Base-by-base conservation (phyloP, 2,113 vertebrate species). In the Saimiri boliviensis region DNA sequence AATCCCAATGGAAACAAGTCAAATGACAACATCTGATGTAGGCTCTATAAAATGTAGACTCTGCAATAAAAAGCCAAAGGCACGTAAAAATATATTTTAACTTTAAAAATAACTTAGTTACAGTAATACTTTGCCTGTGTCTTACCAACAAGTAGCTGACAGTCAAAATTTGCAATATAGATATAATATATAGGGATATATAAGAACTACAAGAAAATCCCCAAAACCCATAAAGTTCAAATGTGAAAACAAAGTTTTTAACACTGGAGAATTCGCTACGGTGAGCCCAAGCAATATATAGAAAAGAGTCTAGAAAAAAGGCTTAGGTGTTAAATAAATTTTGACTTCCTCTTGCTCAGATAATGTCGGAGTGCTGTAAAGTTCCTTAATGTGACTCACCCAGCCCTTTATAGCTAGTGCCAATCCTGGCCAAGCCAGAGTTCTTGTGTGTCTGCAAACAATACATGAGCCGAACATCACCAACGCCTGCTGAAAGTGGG, bases 41-140 rank as follows among this genome's bases (percentile, higher is more conserved):
- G 97, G 97, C 97, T 42, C 97, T 98, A 98, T 96, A 98, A 98
- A 98, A 98, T 98, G 98, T 97, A 98, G 98, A 98, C 96, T 98
- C 96, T 98, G 98, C 98, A 98, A 96, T 98, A 98, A 98, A 98
- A 98, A 98, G 98, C 96, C 98, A 98, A 98, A 98, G 98, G 98
- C 98, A 98, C 98, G 98, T 97, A 98, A 99, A 99, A 99, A 98
- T 98, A 98, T 98, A 98, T 98, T 98, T 98, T 86, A 98, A 98
- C 98, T 98, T 98, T 98, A 98, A 98, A 98, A 99, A 99, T 99
- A 99, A 99, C 98, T 99, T 99, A 99, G 97, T 96, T 97, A 98
- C 98, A 97, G 94, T 98, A 98, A 96, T 97, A 98, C 97, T 98
- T 98, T 96, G 97, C 97, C 97, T 96, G 97, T 98, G 93, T 98